Evolutionary conservation across 2,797 vertebrate genomes (phyloP).

Genomic region (Echiichthys vipera): DNA sequence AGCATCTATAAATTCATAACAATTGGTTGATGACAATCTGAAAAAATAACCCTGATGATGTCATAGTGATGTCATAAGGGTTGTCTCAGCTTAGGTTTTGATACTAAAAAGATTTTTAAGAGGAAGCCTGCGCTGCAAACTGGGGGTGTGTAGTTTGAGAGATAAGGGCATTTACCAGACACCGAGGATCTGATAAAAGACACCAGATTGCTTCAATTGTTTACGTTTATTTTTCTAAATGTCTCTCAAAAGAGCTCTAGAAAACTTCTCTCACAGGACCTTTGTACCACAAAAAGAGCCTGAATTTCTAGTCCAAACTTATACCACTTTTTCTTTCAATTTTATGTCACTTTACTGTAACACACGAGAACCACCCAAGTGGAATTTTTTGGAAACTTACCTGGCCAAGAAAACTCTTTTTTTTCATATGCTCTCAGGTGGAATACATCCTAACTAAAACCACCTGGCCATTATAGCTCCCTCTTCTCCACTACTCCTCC

Average conservation of each 20-base stretch:
- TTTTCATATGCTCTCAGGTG: conserved; percentile 71
- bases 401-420: conserved; percentile 62
- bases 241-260: not conserved
- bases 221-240: too few relatives aligned
- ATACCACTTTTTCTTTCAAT: not conserved
- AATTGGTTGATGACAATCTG: not conserved
- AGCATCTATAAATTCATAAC: not conserved
- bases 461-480: conserved; percentile 79
- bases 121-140: not conserved
- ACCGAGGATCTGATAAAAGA: not conserved
- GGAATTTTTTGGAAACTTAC: conserved; percentile 63
- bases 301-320: conserved; percentile 16
- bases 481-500: conserved; percentile 56
- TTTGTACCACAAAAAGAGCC: not conserved
- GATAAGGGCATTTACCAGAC: not conserved
- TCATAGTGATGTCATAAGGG: not conserved
- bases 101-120: not conserved
- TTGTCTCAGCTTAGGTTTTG: not conserved
- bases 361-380: conserved; percentile 67
- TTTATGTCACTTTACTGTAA: conserved; percentile 50
- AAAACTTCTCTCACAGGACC: not conserved
- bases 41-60: not conserved
- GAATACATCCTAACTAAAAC: conserved; percentile 75
- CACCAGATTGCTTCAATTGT: not conserved
- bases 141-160: not conserved